Evolutionary conservation across 2,888 invertebrate genomes (phyloP).

Genomic region (Himalopsyche tibetana): DNA sequence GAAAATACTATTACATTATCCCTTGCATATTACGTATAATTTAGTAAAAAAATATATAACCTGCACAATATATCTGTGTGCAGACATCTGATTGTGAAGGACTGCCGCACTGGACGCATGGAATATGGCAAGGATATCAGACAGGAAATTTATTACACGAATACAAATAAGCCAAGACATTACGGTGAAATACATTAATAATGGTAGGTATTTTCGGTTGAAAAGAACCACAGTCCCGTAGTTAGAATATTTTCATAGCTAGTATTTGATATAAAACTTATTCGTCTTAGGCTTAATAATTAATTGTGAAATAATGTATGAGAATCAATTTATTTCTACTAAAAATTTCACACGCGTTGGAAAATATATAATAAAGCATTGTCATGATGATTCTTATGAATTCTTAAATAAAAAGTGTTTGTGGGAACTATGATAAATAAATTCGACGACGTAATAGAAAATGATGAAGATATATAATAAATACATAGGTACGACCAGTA

Average conservation of each 20-base stretch:
- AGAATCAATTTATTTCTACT: neutral
- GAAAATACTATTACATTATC: no score
- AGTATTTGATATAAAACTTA: neutral
- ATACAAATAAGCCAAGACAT: conserved; percentile 21
- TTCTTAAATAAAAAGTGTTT: no score
- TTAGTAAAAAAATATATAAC: neutral
- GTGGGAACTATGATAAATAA: neutral
- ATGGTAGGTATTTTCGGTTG: neutral
- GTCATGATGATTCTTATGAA: no score
- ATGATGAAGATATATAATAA: neutral
- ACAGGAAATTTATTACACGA: conserved; percentile 21
- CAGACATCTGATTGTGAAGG: neutral
- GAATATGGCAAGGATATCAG: neutral
- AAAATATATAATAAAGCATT: no score
- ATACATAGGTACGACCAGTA: no score
- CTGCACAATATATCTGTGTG: neutral
- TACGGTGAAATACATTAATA: conserved; percentile 3
- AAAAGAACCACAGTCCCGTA: neutral
- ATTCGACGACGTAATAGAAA: neutral
- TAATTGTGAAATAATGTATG: neutral
- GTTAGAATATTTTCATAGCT: neutral
- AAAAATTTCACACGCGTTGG: no score
- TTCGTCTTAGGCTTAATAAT: neutral
- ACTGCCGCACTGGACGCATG: neutral
- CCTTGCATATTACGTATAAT: no score